Conservation (phyloP, 2,888 invertebrate species). For the Myopa tessellatipennis region DNA sequence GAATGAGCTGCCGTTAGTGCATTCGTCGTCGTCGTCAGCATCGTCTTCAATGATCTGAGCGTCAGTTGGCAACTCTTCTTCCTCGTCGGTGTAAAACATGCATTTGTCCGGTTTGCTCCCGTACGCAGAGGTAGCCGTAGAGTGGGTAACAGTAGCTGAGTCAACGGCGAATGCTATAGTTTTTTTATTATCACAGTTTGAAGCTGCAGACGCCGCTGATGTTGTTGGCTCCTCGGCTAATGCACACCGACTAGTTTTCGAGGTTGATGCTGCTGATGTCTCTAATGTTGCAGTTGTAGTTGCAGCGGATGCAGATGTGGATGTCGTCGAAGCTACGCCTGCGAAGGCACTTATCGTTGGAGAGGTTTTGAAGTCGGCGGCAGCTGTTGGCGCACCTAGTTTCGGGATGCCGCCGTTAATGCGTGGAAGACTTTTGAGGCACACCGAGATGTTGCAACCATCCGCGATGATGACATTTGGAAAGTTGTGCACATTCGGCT, state of each 20-base stretch:
- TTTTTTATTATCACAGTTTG: conserved; percentile 49
- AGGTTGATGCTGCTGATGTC: conserved; percentile 21
- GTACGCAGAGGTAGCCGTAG: background rate
- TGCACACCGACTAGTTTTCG: conserved; percentile 39
- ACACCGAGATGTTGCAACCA: conserved; percentile 68
- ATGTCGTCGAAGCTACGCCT: conserved; percentile 16
- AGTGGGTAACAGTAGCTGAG: conserved; percentile 23
- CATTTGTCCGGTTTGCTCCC: conserved; percentile 74
- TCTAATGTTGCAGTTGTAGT: conserved; percentile 41
- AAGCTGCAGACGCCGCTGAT: conserved; percentile 37
- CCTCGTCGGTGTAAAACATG: conserved; percentile 75
- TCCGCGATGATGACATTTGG: conserved; percentile 67
- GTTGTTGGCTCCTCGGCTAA: conserved; percentile 25
- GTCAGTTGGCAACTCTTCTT: conserved; percentile 69
- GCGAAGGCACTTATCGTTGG: conserved; percentile 33
- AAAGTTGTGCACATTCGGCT: conserved; percentile 68
- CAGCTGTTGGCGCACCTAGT: conserved; percentile 52
- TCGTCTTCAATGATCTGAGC: conserved; percentile 53
- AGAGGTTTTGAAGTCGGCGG: conserved; percentile 27
- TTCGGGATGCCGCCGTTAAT: conserved; percentile 78
- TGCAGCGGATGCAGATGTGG: conserved; percentile 38
- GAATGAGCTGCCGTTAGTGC: conserved; percentile 34
- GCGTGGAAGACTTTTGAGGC: conserved; percentile 79
- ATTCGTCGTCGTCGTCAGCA: conserved; percentile 20
- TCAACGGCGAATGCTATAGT: conserved; percentile 39